Percentiles rank a stretch among this genome's conserved stretches.
Evolutionary conservation across 2,797 vertebrate species (phyloP).

Genomic region (Galago senegalensis): DNA sequence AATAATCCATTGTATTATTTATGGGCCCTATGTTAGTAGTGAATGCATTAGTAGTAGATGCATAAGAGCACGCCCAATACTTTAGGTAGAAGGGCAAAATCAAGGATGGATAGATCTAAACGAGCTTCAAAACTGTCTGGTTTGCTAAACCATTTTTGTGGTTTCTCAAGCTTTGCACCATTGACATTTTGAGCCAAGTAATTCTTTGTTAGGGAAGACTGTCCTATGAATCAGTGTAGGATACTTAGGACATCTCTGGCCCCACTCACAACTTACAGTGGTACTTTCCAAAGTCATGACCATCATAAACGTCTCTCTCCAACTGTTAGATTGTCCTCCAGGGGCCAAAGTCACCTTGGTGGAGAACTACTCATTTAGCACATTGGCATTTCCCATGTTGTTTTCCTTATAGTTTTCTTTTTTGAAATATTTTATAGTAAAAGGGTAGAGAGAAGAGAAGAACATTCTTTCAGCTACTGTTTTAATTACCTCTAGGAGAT

Average conservation of each 20-base stretch:
- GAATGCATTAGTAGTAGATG: neutral
- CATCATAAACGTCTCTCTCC: neutral
- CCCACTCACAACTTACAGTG: neutral
- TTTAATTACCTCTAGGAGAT: neutral
- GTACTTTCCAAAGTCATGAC: neutral
- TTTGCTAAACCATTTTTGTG: neutral
- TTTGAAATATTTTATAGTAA: neutral
- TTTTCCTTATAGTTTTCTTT: neutral
- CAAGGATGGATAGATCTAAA: neutral
- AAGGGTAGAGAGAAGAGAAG: neutral
- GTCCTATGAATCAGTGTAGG: no score
- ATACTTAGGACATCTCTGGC: no score
- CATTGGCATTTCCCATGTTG: neutral
- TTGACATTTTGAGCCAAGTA: neutral
- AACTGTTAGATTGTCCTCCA: neutral
- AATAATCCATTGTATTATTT: neutral
- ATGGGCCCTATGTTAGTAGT: neutral
- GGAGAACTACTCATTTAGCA: neutral
- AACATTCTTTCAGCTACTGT: neutral
- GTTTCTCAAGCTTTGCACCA: neutral
- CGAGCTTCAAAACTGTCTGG: neutral
- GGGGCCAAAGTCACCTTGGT: neutral
- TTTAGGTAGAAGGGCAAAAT: neutral
- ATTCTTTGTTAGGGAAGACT: neutral
- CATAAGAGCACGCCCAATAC: neutral